Evolutionary conservation across 2,888 invertebrate genomes (phyloP), one percentile per base, ranked within the genome.

Genomic region (Eulithis testata): DNA sequence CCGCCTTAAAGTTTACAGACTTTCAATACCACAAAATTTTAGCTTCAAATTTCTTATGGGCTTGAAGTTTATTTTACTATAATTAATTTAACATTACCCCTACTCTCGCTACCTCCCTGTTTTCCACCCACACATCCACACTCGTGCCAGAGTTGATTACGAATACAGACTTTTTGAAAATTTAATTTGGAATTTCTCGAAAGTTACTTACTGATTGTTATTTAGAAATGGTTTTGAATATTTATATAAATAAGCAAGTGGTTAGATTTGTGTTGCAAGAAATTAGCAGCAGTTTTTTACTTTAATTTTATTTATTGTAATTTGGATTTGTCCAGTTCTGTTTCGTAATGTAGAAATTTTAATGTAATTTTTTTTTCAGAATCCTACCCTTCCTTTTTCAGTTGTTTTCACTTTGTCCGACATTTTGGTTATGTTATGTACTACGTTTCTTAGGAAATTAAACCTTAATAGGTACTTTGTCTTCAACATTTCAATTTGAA

Each of bases 101-200:
- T 60, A 3, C 45, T 12, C 56, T 40, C 3, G 4, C 1, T 61
- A 49, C 65, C 12, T 36, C 43, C 50, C 57, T 58, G 55, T 49
- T 49, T 21, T 45, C 12, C 36, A 37, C 65, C 72, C 76, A 72
- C 73, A 64, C 66, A 74, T 71, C 72, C 76, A 79, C 78, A 78
- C 80, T 77, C 74, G 79, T 73, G 72, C 63, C 73, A 71, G 76
- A 79, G 73, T 81, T 81, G 78, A 81, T 81, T 83, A 81, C 77
- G 73, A 76, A 73, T 73, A 69, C 73, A 73, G 81, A 78, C 76
- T 80, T 80, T 82, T 83, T 77, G 81, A 79, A 82, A 83, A 83
- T 82, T 81, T 77, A 81, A 83, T 83, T 83, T 77, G 71, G 65
- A 69, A 75, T 77, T 79, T 76, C 75, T 75, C 75, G 73, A 75